Evolutionary conservation across 2,113 vertebrate species (phyloP).

Genomic region (Periophthalmodon schlosseri): DNA sequence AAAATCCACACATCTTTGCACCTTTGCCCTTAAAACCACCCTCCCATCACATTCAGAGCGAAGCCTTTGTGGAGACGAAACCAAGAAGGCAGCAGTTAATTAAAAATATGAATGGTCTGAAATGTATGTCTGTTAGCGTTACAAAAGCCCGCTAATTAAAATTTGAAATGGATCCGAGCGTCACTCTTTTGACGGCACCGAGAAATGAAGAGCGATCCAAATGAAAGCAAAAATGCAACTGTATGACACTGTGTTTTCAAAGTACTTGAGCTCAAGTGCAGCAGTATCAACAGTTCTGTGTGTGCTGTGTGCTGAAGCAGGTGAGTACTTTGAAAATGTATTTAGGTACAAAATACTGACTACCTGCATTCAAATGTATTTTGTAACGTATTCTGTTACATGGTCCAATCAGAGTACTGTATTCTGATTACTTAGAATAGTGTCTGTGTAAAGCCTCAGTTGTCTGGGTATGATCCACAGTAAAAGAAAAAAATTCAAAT

Average conservation of each 20-base stretch:
- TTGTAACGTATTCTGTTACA: no score
- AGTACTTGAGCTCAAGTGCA: conserved; percentile 58
- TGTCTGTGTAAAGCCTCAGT: no score
- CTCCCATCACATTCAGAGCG: conserved; percentile 27
- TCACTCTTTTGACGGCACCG: conserved; percentile 53
- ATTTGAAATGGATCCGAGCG: conserved; percentile 73
- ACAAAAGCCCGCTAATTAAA: conserved; percentile 78
- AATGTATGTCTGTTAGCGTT: conserved; percentile 68
- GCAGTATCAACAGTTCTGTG: conserved; percentile 40
- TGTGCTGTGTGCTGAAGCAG: conserved; percentile 6
- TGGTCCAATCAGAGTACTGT: no score
- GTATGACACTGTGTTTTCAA: conserved; percentile 49
- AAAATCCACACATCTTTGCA: conserved; percentile 45
- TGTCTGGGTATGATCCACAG: no score
- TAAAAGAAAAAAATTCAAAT: no score
- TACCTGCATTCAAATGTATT: no score
- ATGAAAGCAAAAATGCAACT: conserved; percentile 50
- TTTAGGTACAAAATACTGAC: no score
- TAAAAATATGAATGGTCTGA: conserved; percentile 76
- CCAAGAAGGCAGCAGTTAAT: conserved; percentile 76
- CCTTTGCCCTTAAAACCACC: conserved; percentile 38
- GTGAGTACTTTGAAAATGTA: conserved; percentile 17
- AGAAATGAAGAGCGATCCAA: conserved; percentile 59
- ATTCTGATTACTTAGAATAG: no score
- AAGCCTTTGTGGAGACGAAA: conserved; percentile 73